A percentile compares a stretch with the other conserved stretches of the same genome.
phyloP scores from a whole-genome alignment of 2,888 invertebrate species.

The Callyntrura guangdongensis region DNA sequence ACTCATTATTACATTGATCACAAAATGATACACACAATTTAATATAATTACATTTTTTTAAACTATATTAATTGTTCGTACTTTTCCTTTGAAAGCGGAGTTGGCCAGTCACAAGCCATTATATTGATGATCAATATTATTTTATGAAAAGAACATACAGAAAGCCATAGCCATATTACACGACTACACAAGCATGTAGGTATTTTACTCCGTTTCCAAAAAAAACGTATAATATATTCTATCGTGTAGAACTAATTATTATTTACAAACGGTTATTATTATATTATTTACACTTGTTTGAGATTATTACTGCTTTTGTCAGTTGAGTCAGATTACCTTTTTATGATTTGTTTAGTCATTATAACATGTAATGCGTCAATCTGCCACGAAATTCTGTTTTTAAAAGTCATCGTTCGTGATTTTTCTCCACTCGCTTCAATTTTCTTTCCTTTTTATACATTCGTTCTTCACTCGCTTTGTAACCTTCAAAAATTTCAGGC shows the following conservation, averaged over 20 bases:
- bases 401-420: not conserved
- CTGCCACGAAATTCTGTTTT: no score
- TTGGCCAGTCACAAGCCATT: conserved; percentile 66
- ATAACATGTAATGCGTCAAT: not conserved
- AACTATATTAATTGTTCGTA: conserved; percentile 14
- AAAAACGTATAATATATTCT: conserved; percentile 3
- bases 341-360: not conserved
- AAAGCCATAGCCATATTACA: conserved; percentile 54
- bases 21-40: conserved; percentile 30
- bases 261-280: conserved; percentile 11
- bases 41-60: not conserved
- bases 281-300: conserved; percentile 3
- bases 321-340: not conserved
- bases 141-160: no score
- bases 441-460: not conserved
- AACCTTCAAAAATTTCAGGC: not conserved
- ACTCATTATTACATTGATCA: not conserved
- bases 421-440: not conserved
- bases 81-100: conserved; percentile 21
- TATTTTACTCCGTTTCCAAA: not conserved
- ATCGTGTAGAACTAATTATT: conserved; percentile 22
- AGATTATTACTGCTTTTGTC: conserved; percentile 1
- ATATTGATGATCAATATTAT: no score
- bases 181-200: not conserved
- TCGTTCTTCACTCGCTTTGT: not conserved